Conservation (phyloP, 2,113 vertebrate genomes). For the Tenrec ecaudatus region DNA sequence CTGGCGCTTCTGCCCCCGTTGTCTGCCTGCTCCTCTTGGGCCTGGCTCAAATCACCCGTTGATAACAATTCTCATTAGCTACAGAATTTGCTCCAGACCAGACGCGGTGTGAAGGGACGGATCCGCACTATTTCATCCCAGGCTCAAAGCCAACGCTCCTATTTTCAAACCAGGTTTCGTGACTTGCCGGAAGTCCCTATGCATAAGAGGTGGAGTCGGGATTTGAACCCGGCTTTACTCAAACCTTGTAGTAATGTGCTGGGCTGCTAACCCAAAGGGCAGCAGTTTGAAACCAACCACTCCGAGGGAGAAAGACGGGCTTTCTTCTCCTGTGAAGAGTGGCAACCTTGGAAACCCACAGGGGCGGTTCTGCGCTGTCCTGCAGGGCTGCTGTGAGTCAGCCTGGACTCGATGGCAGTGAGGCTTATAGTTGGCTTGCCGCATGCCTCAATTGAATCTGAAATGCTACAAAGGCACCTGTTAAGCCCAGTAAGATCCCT, state of each 20-base stretch:
- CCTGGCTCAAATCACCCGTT: background rate
- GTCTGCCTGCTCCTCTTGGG: background rate
- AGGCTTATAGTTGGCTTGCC: background rate
- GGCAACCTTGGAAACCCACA: too few relatives aligned
- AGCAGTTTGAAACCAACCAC: too few relatives aligned
- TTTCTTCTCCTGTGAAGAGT: too few relatives aligned
- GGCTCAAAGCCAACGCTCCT: background rate
- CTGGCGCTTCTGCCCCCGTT: background rate
- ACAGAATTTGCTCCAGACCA: background rate
- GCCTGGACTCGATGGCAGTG: too few relatives aligned
- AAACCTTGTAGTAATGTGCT: too few relatives aligned
- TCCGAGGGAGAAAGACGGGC: too few relatives aligned
- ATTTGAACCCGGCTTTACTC: background rate
- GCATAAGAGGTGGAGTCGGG: background rate
- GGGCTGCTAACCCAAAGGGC: too few relatives aligned
- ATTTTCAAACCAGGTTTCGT: background rate
- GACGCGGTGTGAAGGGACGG: background rate
- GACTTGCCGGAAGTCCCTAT: background rate
- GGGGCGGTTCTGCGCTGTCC: too few relatives aligned
- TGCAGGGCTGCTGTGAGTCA: too few relatives aligned
- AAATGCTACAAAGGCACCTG: background rate
- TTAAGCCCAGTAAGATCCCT: background rate
- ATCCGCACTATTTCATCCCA: background rate
- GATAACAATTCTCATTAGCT: background rate
- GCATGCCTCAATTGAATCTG: background rate